Evolutionary conservation across 2,888 invertebrate species (phyloP), one percentile per base, ranked within the genome.

Genomic region (Spodoptera exigua): DNA sequence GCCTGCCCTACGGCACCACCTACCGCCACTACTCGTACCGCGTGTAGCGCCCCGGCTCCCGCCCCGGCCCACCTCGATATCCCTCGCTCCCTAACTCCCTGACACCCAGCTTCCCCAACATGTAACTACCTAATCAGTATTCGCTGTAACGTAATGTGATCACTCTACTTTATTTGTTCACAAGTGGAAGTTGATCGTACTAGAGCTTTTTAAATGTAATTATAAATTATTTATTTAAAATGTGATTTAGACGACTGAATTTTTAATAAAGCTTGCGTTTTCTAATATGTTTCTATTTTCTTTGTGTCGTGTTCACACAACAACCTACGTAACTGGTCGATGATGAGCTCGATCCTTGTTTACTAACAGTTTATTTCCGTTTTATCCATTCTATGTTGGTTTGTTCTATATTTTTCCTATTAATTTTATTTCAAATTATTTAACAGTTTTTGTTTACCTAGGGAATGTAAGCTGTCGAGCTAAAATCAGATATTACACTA

Each of bases 21-120:
- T 98, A 97, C 93, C 97, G 98, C 84, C 97, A 97, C 91, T 98
- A 96, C 95, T 97, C 97, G 82, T 97, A 98, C 95, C 96, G 97
- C 92, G 97, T 98, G 88, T 98, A 97, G 95, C 86, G 82, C 81
- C 81, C 84, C 82, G 82, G 84, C 81, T 80, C 83, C 85, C 82
- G 78, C 71, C 78, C 75, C 74, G 74, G 67, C 80, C 70, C 74
- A 64, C 74, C 62, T 65, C 73, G 76, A 40, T 45, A 12, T 65
- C 49, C 64, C 45, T 36, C 66, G 72, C 67, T 78, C 80, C 72
- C 72, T 61, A 59, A 71, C 71, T 70, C 81, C 70, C 72, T 71
- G 65, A 70, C 64, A 70, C 71, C 73, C 74, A 78, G 78, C 79
- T 71, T 84, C 80, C 78, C 75, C 76, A 79, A 75, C 61, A 68